Conservation (phyloP, 2,888 invertebrate genomes). For the Epinotia nisella region DNA sequence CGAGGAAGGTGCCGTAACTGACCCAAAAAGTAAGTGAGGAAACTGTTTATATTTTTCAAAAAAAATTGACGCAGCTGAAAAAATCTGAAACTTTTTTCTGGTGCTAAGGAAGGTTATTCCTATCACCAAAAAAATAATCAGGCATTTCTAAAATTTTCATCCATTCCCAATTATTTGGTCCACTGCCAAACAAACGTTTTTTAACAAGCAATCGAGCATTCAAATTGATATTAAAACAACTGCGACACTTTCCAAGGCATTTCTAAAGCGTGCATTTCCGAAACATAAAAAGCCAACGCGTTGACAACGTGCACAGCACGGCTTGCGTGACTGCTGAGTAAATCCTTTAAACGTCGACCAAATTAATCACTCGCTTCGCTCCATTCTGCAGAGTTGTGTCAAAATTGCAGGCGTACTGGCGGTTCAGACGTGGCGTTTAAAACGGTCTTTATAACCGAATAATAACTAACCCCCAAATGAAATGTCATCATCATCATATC, state of each 20-base stretch:
- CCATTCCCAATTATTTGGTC: background rate
- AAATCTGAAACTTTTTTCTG: no score
- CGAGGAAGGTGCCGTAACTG: no score
- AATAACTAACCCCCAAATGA: no score
- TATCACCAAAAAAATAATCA: no score
- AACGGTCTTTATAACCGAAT: background rate
- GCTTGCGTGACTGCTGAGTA: slow-evolving; percentile 69
- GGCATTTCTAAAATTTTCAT: no score
- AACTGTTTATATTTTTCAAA: no score
- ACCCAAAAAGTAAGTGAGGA: no score
- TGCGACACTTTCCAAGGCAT: slow-evolving; percentile 12
- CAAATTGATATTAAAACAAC: slow-evolving; percentile 7
- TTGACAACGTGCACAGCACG: slow-evolving; percentile 54
- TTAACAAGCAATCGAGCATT: slow-evolving; percentile 10
- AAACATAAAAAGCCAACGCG: slow-evolving; percentile 33
- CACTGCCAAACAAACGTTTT: background rate
- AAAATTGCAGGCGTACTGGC: slow-evolving; percentile 57
- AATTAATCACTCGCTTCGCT: slow-evolving; percentile 71
- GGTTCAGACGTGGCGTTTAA: slow-evolving; percentile 50
- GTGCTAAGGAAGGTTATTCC: no score
- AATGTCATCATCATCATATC: no score
- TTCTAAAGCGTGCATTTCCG: slow-evolving; percentile 4
- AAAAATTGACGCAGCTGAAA: no score
- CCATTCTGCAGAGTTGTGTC: slow-evolving; percentile 60
- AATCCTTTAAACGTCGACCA: slow-evolving; percentile 70